Conservation (phyloP, 2,888 invertebrate genomes). For the Hydriomena furcata region DNA sequence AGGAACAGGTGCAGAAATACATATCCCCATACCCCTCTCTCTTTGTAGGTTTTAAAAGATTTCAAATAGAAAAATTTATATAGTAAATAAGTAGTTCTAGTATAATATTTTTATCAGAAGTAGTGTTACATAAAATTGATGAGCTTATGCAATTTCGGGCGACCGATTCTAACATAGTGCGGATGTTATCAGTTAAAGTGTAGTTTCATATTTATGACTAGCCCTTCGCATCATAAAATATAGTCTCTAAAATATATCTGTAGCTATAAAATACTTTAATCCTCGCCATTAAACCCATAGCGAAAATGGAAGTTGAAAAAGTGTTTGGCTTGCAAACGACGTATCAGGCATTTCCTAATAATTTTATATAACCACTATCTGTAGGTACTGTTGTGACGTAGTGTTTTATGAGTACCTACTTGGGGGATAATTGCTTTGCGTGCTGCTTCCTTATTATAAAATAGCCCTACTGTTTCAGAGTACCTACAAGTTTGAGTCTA, state of each 20-base stretch:
- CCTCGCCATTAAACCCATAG: conserved; percentile 38
- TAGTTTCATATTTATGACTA: conserved; percentile 24
- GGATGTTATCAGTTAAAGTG: not conserved
- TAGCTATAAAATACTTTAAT: conserved; percentile 49
- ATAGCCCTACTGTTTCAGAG: conserved; percentile 14
- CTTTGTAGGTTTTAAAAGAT: no score
- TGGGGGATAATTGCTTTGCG: conserved; percentile 50
- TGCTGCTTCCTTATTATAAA: conserved; percentile 43
- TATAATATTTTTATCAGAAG: no score
- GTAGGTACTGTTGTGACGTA: conserved; percentile 53
- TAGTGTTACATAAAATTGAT: no score
- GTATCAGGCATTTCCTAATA: conserved; percentile 48
- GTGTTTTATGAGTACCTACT: conserved; percentile 32
- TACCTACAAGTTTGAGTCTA: conserved; percentile 7
- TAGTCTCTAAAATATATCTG: conserved; percentile 38
- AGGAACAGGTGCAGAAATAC: no score
- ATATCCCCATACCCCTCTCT: no score
- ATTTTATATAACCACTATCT: conserved; percentile 15
- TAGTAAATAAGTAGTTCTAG: no score
- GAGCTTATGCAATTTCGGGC: no score
- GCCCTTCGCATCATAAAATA: conserved; percentile 37
- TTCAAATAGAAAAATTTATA: no score
- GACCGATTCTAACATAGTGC: no score
- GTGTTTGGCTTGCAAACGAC: conserved; percentile 42
- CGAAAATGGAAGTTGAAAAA: conserved; percentile 41